Evolutionary conservation across 1,140 invertebrate genomes (phyloP).

Genomic region (Cotesia vestalis): DNA sequence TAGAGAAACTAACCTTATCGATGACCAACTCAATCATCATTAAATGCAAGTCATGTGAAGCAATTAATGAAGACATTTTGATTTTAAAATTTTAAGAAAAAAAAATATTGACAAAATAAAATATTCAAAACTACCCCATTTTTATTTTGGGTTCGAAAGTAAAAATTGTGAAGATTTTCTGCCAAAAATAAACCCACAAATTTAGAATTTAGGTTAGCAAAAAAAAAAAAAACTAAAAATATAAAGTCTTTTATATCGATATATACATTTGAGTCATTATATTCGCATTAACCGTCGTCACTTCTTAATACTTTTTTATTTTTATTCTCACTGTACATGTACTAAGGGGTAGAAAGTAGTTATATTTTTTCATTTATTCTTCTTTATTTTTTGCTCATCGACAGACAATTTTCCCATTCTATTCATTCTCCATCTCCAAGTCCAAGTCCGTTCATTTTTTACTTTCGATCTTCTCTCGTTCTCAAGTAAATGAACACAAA

Average conservation of each 20-base stretch:
- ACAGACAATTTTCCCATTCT: no score
- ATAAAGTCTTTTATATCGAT: slow-evolving; percentile 9
- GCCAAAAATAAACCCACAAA: no score
- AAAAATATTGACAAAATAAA: no score
- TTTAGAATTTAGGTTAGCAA: no score
- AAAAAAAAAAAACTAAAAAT: not conserved
- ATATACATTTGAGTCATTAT: slow-evolving; percentile 16
- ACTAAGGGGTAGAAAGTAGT: no score
- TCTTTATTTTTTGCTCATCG: no score
- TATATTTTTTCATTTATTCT: not conserved
- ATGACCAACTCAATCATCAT: slow-evolving; percentile 55
- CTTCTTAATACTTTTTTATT: slow-evolving; percentile 3
- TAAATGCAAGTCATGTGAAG: slow-evolving; percentile 47
- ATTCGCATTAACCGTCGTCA: slow-evolving; percentile 14
- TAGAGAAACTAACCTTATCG: slow-evolving; percentile 47
- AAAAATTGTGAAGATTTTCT: no score
- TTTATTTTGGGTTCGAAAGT: no score
- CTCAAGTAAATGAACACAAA: slow-evolving; percentile 1
- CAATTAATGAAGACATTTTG: slow-evolving; percentile 48
- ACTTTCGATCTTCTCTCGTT: not conserved
- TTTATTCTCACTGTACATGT: not conserved
- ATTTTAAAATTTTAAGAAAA: no score
- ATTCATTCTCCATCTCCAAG: not conserved
- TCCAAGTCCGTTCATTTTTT: not conserved
- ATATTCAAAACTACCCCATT: no score